These are phyloP conservation scores for Erethizon dorsatum DNA, from an alignment of 2,797 vertebrate species.

Conservation along the genomic window DNA sequence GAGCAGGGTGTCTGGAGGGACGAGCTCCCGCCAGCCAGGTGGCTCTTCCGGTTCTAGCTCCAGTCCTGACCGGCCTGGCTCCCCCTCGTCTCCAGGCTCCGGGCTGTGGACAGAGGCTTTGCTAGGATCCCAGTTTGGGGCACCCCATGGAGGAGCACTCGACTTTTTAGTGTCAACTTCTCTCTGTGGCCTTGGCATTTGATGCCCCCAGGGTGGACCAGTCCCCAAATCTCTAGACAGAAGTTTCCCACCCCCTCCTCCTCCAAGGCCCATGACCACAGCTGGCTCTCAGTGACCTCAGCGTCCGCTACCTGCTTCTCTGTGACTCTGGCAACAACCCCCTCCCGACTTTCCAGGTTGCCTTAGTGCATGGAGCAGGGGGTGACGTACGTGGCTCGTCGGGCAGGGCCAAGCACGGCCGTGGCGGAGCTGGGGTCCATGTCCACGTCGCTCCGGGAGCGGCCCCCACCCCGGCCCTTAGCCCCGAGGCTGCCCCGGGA, in stretches of 20 bases:
- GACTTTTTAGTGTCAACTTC: neutral
- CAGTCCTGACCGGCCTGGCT: constrained; percentile 92
- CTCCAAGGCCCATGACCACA: neutral
- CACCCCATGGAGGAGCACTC: neutral
- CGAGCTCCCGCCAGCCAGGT: constrained; percentile 94
- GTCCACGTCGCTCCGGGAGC: constrained; percentile 97
- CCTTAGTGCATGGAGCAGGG: neutral
- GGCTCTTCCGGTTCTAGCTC: constrained; percentile 95
- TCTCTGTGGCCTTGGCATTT: neutral
- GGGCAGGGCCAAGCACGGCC: constrained; percentile 87
- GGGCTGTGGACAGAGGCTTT: constrained; percentile 88
- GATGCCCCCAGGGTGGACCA: neutral
- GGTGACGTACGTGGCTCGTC: constrained; percentile 85
- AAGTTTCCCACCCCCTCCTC: constrained; percentile 79
- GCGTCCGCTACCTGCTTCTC: neutral
- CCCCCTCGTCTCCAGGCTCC: constrained; percentile 92
- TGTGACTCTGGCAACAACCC: constrained; percentile 8
- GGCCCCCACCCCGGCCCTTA: constrained; percentile 93
- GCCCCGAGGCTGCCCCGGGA: constrained; percentile 92
- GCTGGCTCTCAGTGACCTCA: constrained; percentile 10
- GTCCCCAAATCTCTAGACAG: constrained; percentile 10
- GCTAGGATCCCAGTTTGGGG: neutral
- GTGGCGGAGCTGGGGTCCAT: constrained; percentile 91
- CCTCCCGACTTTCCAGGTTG: constrained; percentile 42
- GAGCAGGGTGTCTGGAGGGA: constrained; percentile 89